A percentile compares a stretch with the other conserved stretches of the same genome.
Conservation (phyloP, 2,888 invertebrate species). For the Luperina nickerlii region DNA sequence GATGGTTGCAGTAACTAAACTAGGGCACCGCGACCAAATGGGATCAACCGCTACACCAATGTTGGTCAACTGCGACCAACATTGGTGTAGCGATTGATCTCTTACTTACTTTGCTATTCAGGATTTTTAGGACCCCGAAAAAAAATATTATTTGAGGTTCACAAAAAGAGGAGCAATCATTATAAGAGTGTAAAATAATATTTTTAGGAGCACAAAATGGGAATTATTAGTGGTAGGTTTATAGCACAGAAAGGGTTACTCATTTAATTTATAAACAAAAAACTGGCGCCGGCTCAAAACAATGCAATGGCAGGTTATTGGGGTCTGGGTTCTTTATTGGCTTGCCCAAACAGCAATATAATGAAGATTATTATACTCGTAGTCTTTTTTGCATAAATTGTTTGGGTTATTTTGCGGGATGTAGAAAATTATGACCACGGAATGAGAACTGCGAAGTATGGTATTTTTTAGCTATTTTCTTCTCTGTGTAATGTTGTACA, state of each 20-base stretch:
- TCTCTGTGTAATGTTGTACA: neutral
- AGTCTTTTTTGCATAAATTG: constrained; percentile 37
- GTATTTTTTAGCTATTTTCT: neutral
- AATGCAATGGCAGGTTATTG: constrained; percentile 45
- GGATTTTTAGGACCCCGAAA: neutral
- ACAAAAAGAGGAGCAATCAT: neutral
- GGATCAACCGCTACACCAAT: neutral
- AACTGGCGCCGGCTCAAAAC: constrained; percentile 35
- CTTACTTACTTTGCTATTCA: neutral
- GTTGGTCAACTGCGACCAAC: neutral
- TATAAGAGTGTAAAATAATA: neutral
- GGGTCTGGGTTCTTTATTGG: constrained; percentile 30
- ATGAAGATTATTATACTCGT: neutral
- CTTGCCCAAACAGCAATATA: constrained; percentile 19
- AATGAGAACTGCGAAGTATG: neutral
- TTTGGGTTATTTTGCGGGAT: constrained; percentile 3
- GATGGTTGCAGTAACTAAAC: too few species aligned
- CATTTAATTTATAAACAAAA: constrained; percentile 41
- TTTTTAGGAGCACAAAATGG: neutral
- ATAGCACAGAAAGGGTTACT: neutral
- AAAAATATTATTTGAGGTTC: neutral
- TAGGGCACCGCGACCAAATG: neutral
- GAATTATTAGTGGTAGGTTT: constrained; percentile 14
- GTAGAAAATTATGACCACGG: neutral
- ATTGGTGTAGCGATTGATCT: too few species aligned